Percentiles rank a stretch among this genome's conserved stretches.
Evolutionary conservation across 2,113 vertebrate species (phyloP).

Genomic region (Pseudolaguvia tuberculata): DNA sequence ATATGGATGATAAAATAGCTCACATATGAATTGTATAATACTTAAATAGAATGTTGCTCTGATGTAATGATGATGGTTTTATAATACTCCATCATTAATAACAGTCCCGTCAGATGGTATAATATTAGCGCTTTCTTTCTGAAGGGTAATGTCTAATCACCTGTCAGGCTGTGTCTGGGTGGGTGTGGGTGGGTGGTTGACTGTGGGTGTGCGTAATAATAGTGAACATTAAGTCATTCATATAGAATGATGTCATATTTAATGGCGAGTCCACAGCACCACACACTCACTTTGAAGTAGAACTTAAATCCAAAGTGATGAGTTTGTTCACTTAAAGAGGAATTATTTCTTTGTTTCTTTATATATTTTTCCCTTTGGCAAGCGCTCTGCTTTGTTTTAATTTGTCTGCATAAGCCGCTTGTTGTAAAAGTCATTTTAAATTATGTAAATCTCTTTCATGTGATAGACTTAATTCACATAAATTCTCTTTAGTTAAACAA

Average conservation of each 20-base stretch:
- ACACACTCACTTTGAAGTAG: conserved; percentile 53
- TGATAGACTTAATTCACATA: not conserved
- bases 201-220: conserved; percentile 35
- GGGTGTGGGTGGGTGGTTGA: not conserved
- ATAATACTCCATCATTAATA: too few relatives aligned
- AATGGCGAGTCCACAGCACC: conserved; percentile 44
- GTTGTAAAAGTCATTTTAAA: not conserved
- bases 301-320: conserved; percentile 37
- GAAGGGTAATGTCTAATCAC: not conserved
- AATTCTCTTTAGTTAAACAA: not conserved
- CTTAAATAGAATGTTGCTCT: too few relatives aligned
- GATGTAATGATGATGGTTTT: too few relatives aligned
- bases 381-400: not conserved
- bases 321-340: conserved; percentile 11
- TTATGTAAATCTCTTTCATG: not conserved
- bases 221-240: conserved; percentile 46
- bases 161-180: not conserved
- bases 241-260: conserved; percentile 54
- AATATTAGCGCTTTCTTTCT: not conserved
- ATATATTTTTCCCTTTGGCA: not conserved
- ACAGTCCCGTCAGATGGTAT: too few relatives aligned
- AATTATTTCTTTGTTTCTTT: not conserved
- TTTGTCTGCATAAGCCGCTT: not conserved
- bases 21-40: not conserved
- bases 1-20: not conserved